phyloP scores from a whole-genome alignment of 2,113 vertebrate species.

The Amazona vittata region DNA sequence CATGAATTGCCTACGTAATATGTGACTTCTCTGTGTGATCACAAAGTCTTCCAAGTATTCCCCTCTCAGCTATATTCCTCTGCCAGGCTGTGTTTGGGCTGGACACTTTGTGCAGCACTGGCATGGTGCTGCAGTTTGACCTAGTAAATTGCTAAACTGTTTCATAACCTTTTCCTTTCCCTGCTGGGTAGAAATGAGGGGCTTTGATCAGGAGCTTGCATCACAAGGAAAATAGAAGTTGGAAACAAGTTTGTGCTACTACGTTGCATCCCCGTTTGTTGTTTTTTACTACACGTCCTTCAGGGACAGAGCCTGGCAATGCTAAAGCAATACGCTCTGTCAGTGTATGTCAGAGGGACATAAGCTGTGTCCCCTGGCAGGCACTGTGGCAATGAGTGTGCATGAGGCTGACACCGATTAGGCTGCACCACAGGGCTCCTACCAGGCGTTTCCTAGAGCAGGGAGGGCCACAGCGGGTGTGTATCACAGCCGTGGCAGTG shows the following conservation, averaged over 20 bases:
- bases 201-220: slow-evolving; percentile 7
- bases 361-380: not conserved
- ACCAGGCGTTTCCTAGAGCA: not conserved
- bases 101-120: slow-evolving; percentile 46
- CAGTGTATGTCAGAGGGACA: not conserved
- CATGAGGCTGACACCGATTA: not conserved
- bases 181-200: not conserved
- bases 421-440: not conserved
- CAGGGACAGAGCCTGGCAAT: not conserved
- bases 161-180: slow-evolving; percentile 23
- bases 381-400: not conserved
- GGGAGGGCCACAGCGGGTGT: not conserved
- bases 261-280: not conserved
- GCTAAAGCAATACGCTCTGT: not conserved
- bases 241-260: not conserved
- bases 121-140: not conserved
- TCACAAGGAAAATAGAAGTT: not conserved
- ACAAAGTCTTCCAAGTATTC: not conserved
- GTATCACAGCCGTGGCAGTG: not conserved
- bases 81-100: not conserved
- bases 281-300: not conserved
- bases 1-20: not conserved
- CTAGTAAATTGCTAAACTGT: slow-evolving; percentile 7
- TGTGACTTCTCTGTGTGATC: not conserved
- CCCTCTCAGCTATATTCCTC: not conserved